Evolutionary conservation across 2,888 invertebrate genomes (phyloP).

Genomic region (Psylliodes chrysocephalus): DNA sequence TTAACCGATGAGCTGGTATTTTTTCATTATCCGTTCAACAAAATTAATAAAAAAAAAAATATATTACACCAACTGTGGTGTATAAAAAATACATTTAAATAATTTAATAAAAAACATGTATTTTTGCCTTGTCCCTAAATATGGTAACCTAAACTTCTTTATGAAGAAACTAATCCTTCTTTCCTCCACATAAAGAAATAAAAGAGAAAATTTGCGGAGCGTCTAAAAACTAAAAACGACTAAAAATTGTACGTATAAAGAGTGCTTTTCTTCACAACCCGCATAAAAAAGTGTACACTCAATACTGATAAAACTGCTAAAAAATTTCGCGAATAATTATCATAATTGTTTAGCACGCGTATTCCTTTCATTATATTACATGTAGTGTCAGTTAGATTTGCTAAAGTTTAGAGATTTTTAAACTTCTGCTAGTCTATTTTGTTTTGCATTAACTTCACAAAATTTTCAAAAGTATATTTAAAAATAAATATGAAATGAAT

Average conservation of each 20-base stretch:
- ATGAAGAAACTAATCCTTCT: constrained; percentile 47
- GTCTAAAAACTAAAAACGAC: constrained; percentile 26
- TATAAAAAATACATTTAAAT: constrained; percentile 2
- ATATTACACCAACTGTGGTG: background rate
- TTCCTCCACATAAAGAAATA: constrained; percentile 37
- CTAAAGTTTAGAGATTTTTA: constrained; percentile 5
- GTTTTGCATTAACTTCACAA: background rate
- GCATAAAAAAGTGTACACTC: constrained; percentile 55
- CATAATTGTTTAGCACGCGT: constrained; percentile 30
- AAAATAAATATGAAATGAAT: too few relatives aligned
- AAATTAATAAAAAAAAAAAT: constrained; percentile 7
- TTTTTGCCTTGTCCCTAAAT: constrained; percentile 37
- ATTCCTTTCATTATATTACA: constrained; percentile 24
- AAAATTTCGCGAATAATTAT: constrained; percentile 32
- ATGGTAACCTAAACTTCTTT: constrained; percentile 53
- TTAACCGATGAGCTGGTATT: too few relatives aligned
- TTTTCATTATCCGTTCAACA: too few relatives aligned
- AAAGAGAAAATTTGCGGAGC: constrained; percentile 45
- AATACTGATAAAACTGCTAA: constrained; percentile 56
- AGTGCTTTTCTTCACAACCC: constrained; percentile 58
- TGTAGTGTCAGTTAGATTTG: constrained; percentile 12
- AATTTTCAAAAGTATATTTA: too few relatives aligned
- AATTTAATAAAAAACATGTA: constrained; percentile 5
- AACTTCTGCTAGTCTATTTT: background rate
- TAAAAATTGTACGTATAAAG: constrained; percentile 49